Percentiles rank a stretch among this genome's conserved stretches.
These are phyloP conservation scores for Petromus typicus DNA, from an alignment of 2,113 vertebrate species.

Conservation along the genomic window DNA sequence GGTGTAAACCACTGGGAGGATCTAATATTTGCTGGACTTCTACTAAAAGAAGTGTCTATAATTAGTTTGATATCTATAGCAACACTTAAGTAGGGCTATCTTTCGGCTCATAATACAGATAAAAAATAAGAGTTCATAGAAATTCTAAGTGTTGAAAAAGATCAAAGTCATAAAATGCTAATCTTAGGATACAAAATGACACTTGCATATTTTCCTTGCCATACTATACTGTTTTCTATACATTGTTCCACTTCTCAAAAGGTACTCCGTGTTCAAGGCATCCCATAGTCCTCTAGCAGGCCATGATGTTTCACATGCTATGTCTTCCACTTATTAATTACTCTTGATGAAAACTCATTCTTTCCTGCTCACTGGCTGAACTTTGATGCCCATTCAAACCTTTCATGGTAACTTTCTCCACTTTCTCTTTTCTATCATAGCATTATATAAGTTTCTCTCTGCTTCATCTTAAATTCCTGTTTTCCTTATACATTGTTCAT, in stretches of 20 bases:
- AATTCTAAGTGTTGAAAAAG: not conserved
- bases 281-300: not conserved
- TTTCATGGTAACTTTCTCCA: not conserved
- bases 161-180: not conserved
- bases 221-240: not conserved
- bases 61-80: not conserved
- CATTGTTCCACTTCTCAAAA: not conserved
- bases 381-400: not conserved
- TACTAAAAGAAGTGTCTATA: not conserved
- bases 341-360: not conserved
- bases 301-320: not conserved
- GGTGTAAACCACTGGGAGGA: not conserved
- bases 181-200: not conserved
- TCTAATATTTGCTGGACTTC: not conserved
- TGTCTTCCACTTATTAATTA: not conserved
- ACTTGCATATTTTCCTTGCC: not conserved
- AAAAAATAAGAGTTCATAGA: not conserved
- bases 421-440: not conserved
- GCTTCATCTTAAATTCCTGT: not conserved
- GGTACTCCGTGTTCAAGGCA: not conserved
- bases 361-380: not conserved
- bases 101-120: not conserved
- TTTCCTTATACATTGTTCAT: not conserved
- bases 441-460: not conserved
- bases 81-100: not conserved